Evolutionary conservation across 64 coral and sea anemone species (phyloP).

Genomic region (Astreopora myriophthalma): DNA sequence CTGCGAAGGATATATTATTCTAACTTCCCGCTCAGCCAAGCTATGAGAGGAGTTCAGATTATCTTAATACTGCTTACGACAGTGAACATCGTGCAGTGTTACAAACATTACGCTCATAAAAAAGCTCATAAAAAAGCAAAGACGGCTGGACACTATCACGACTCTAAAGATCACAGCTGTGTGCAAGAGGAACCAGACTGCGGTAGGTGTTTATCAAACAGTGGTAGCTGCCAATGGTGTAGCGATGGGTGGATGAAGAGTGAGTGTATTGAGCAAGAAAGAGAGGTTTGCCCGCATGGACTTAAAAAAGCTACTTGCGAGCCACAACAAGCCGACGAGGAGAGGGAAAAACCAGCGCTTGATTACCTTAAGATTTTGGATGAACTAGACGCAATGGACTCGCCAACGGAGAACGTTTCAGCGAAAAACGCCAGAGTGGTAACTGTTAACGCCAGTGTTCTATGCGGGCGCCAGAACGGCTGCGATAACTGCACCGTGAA

Average conservation of each 20-base stretch:
- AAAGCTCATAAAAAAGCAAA: no score
- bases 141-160: neutral
- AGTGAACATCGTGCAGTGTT: neutral
- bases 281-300: neutral
- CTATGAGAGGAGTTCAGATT: neutral
- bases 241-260: neutral
- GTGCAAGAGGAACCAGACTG: constrained; percentile 1
- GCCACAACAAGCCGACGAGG: neutral
- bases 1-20: no score
- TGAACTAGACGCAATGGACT: neutral
- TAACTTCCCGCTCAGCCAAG: neutral
- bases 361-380: neutral
- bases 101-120: neutral
- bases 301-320: neutral
- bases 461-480: neutral
- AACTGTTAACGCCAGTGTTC: constrained; percentile 22
- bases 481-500: neutral
- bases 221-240: neutral
- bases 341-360: neutral
- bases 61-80: neutral
- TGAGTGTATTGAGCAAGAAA: neutral
- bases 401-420: neutral
- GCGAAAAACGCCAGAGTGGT: neutral
- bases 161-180: neutral
- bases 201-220: neutral